These are phyloP conservation scores for Porites evermanni DNA, from an alignment of 92 coral and sea anemone genomes.

Conservation along the genomic window DNA sequence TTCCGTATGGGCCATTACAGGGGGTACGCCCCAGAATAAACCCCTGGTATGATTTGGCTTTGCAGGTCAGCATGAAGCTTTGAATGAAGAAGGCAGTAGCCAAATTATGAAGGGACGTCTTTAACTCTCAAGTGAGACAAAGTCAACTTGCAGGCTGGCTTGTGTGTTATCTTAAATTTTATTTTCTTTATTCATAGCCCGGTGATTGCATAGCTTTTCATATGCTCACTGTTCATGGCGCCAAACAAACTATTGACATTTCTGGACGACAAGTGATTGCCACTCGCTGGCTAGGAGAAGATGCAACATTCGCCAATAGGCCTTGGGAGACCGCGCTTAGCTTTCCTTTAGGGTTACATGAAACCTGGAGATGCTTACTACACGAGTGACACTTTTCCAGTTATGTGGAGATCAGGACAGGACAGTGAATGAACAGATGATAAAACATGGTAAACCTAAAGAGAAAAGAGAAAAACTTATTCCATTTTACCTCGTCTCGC, in stretches of 20 bases:
- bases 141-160: too few relatives aligned
- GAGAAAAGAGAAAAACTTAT: too few relatives aligned
- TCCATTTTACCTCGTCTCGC: too few relatives aligned
- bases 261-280: constrained; percentile 81
- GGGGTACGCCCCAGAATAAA: too few relatives aligned
- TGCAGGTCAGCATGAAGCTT: too few relatives aligned
- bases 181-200: constrained; percentile 53
- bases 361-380: constrained; percentile 59
- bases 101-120: too few relatives aligned
- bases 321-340: constrained; percentile 90
- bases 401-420: constrained; percentile 49
- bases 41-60: too few relatives aligned
- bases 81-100: too few relatives aligned
- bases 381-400: constrained; percentile 55
- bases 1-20: too few relatives aligned
- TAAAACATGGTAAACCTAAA: too few relatives aligned
- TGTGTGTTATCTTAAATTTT: background rate
- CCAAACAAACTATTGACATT: constrained; percentile 62
- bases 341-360: constrained; percentile 42
- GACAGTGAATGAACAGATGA: background rate
- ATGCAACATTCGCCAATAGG: constrained; percentile 69
- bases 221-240: constrained; percentile 92
- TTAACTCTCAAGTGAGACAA: too few relatives aligned
- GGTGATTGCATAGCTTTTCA: constrained; percentile 97
- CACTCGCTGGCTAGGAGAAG: constrained; percentile 95